Evolutionary conservation across 2,113 vertebrate genomes (phyloP), one percentile per base, ranked within the genome.

Genomic region (Proterorhinus semilunaris): DNA sequence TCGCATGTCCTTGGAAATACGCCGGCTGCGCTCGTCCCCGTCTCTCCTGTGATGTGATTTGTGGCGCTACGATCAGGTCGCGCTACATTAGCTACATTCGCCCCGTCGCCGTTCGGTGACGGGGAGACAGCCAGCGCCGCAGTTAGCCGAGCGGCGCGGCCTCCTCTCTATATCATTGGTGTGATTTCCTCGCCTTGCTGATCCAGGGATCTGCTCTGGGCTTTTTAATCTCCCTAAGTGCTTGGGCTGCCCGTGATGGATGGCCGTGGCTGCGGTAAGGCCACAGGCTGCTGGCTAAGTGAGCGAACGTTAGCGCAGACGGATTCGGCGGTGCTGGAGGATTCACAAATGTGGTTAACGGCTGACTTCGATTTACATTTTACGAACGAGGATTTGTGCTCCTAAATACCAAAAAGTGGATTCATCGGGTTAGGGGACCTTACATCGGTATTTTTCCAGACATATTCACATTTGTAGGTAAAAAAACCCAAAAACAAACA

Each of bases 181-280:
- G 13, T 44, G 10, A 54, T 36, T 65, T 61, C 55, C 64, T 86
- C 82, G 78, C 79, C 80, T 63, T 88, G 88, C 88, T 87, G 88
- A 90, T 87, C 82, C 74, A 84, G 80, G 73, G 73, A 71, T 74
- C 79, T 62, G 66, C 76, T 13, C 21, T 58, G 6, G 2, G 6
- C 55, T 10, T 44, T 90, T 84, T 90, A 91, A 91, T 91, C 85
- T 89, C 47, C 65, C 79, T 88, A 78, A 91, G 87, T 91, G 88
- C 86, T 86, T 85, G 72, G 54, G 79, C 78, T 80, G 44, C 68
- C 63, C 42, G 0, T 79, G 83, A 91, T 91, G 83, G 90, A 91
- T 91, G 83, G 84, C 67, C 73, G 44, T 69, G 62, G 49, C 81
- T 57, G 76, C 73, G 68, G 86, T 79, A 74, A 77, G 79, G 71